A percentile compares a stretch with the other conserved stretches of the same genome.
phyloP scores from a whole-genome alignment of 2,797 vertebrate species.

The Lateolabrax maculatus region DNA sequence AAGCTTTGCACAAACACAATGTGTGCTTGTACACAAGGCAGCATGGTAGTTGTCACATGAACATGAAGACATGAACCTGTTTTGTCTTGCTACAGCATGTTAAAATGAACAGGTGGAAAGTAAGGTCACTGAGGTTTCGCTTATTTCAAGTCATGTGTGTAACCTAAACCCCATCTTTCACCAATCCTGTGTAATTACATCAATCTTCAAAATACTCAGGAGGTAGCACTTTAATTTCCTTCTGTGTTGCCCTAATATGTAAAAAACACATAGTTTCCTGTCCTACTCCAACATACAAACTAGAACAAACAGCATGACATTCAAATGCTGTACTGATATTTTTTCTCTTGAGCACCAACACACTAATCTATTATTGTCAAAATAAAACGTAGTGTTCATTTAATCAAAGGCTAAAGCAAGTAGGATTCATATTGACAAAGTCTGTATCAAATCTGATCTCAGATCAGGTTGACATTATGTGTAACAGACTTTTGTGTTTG shows the following conservation, averaged over 20 bases:
- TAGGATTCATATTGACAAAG: not conserved
- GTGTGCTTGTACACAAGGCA: constrained; percentile 4
- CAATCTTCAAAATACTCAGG: constrained; percentile 12
- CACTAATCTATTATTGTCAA: not conserved
- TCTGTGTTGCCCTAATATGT: not conserved
- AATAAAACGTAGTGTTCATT: not conserved
- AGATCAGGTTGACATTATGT: constrained; percentile 2
- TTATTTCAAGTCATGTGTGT: not conserved
- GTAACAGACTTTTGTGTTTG: not conserved
- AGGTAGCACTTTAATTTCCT: not conserved
- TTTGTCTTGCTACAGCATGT: not conserved
- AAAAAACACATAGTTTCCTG: not conserved
- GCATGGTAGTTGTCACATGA: not conserved
- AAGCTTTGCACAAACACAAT: constrained; percentile 10
- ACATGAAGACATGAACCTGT: not conserved
- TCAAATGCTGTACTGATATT: no score
- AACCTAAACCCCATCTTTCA: not conserved
- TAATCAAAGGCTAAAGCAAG: no score
- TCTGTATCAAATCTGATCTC: not conserved
- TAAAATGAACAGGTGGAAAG: not conserved
- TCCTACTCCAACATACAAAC: not conserved
- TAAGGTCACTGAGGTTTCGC: not conserved
- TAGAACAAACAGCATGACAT: no score
- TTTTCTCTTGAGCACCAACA: not conserved
- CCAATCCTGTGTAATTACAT: not conserved